Base-by-base conservation (phyloP, 2,797 vertebrate genomes). In the Tangara arthus region DNA sequence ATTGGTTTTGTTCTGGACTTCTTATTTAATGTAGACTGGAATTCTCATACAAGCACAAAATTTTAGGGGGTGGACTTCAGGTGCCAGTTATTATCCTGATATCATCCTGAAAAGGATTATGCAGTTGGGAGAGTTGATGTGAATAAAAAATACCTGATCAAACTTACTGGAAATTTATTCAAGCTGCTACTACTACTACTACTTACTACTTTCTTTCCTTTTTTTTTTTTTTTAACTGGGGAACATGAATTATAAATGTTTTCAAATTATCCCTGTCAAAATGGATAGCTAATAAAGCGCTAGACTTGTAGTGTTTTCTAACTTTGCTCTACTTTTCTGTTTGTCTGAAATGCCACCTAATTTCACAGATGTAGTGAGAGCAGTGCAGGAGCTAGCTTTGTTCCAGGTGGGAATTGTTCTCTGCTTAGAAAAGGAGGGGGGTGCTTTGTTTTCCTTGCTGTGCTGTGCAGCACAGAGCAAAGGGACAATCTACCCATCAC, bases 261-360 rank as follows among this genome's bases (percentile, higher is more conserved):
- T 89, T 65, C n/a, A 89, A 89, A 76, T 89, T 75, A 91, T 60
- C 34, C 34, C 15, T 90, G 78, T 87, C 66, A 82, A 90, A 78
- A 49, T 28, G 13, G 39, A 46, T 72, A 63, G 44, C 32, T 82
- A 65, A 65, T 79, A 69, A 93, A 80, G 39, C 2, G 1, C 53
- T 69, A 39, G 39, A 66, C 76, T 72, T 55, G 8, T 28, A 52
- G 35, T 28, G 28, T 85, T 93, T 56, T 82, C 80, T 92, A 35
- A 56, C 28, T 92, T 65, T 66, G 55, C 49, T 93, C 44, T 83
- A 56, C 59, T 90, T 90, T 89, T 69, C 83, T 79, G 21, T 65
- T 76, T 3, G 1, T 82, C 52, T 79, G 70, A 92, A 64, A 46
- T 69, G 56, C 47, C 50, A 76, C 66, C 59, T 59, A 11, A 64